A percentile compares a stretch with the other conserved stretches of the same genome.
Evolutionary conservation across 2,113 vertebrate species (phyloP).

Genomic region (Anthoscopus minutus): DNA sequence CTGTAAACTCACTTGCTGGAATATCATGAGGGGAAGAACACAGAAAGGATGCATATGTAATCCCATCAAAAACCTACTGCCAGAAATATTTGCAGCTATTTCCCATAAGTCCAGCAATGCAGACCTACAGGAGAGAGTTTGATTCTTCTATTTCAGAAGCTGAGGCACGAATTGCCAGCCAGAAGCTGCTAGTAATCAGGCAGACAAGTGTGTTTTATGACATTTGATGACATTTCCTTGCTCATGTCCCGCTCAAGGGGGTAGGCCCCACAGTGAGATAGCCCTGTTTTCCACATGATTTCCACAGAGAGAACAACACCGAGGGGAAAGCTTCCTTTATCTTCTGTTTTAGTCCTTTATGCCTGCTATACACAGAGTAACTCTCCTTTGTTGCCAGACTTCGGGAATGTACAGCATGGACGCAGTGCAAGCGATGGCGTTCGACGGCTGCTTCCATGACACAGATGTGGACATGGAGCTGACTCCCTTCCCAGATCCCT

Average conservation of each 20-base stretch:
- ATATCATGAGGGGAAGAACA: background rate
- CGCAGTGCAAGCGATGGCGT: conserved; percentile 82
- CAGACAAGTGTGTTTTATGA: background rate
- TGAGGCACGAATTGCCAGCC: background rate
- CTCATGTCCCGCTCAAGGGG: background rate
- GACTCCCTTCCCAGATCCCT: conserved; percentile 45
- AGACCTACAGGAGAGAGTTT: background rate
- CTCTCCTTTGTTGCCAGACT: conserved; percentile 63
- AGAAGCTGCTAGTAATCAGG: background rate
- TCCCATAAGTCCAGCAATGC: background rate
- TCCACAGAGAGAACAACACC: background rate
- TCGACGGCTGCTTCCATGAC: conserved; percentile 85
- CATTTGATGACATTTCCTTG: background rate
- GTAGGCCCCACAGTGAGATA: background rate
- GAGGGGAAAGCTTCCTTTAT: background rate
- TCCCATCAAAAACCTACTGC: background rate
- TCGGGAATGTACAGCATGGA: conserved; percentile 74
- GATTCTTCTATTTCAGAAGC: background rate
- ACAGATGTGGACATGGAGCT: conserved; percentile 67
- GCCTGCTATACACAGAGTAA: background rate
- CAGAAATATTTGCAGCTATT: background rate
- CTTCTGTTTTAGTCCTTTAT: background rate
- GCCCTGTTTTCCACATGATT: background rate
- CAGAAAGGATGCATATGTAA: background rate
- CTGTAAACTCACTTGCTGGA: background rate